Percentiles rank a stretch among this genome's conserved stretches.
Conservation (phyloP, 2,888 invertebrate species). For the Laothoe populi region DNA sequence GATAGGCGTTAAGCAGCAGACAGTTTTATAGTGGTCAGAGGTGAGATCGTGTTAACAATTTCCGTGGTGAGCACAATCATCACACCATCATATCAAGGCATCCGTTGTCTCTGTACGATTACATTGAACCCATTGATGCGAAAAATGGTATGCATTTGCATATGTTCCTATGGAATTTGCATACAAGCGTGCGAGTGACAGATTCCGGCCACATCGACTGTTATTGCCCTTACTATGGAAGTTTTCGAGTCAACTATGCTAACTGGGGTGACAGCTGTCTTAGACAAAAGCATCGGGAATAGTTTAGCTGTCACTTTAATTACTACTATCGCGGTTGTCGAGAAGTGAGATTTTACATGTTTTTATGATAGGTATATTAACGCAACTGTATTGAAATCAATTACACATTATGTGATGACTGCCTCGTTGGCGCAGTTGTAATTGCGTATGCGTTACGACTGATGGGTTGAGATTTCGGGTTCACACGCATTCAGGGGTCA, state of each 20-base stretch:
- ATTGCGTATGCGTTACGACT: too few relatives aligned
- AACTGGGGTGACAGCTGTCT: background rate
- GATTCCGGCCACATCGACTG: constrained; percentile 48
- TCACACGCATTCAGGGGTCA: too few relatives aligned
- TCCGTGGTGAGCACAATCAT: constrained; percentile 41
- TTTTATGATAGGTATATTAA: background rate
- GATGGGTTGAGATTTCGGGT: too few relatives aligned
- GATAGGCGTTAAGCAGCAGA: constrained; percentile 50
- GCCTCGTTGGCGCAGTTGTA: too few relatives aligned
- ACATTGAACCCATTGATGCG: constrained; percentile 40
- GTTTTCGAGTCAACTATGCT: constrained; percentile 29
- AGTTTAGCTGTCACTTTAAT: background rate
- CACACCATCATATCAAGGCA: constrained; percentile 42
- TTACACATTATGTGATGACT: background rate
- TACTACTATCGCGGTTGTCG: background rate
- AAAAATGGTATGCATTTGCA: constrained; percentile 47
- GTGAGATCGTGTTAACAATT: constrained; percentile 46
- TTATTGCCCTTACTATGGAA: constrained; percentile 42
- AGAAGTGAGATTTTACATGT: background rate
- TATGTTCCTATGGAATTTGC: constrained; percentile 47
- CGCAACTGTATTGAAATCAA: background rate
- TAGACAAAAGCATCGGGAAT: background rate
- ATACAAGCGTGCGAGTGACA: constrained; percentile 52
- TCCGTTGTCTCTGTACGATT: constrained; percentile 32
- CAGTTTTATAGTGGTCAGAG: constrained; percentile 49